phyloP scores from a whole-genome alignment of 2,113 vertebrate species.

The Megatriorchis doriae region DNA sequence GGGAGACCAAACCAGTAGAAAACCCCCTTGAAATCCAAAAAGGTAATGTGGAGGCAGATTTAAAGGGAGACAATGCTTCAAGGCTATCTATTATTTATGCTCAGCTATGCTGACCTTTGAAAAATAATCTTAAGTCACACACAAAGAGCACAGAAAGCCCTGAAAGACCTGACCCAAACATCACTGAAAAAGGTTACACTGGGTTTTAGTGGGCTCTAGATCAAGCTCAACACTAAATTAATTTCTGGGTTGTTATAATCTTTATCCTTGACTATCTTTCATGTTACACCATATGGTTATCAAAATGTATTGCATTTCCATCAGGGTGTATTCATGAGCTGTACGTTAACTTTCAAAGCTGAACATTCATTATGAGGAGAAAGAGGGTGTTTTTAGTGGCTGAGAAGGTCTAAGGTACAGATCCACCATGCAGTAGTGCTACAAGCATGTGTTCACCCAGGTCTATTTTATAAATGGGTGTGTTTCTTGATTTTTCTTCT shows the following conservation, averaged over 20 bases:
- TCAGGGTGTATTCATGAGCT: not conserved
- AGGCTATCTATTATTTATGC: not conserved
- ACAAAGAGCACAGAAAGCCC: not conserved
- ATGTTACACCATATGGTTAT: not conserved
- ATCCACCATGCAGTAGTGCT: fast-evolving
- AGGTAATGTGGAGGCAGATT: not conserved
- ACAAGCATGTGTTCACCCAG: not conserved
- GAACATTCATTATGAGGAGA: not conserved
- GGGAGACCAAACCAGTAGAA: not conserved
- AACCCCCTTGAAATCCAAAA: not conserved
- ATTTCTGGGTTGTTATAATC: constrained; percentile 11
- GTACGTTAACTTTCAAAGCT: not conserved
- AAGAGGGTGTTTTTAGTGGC: not conserved
- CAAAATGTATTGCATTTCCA: not conserved
- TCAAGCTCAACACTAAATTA: not conserved
- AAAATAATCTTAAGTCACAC: not conserved
- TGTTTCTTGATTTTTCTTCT: not conserved
- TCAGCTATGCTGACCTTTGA: not conserved
- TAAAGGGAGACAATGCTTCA: not conserved
- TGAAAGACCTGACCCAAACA: not conserved
- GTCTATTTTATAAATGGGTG: not conserved
- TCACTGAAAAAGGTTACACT: not conserved
- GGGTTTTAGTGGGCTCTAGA: not conserved
- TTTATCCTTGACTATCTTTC: not conserved
- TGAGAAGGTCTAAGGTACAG: not conserved